Evolutionary conservation across 2,113 vertebrate species (phyloP).

Genomic region (Phrynocephalus versicolor): DNA sequence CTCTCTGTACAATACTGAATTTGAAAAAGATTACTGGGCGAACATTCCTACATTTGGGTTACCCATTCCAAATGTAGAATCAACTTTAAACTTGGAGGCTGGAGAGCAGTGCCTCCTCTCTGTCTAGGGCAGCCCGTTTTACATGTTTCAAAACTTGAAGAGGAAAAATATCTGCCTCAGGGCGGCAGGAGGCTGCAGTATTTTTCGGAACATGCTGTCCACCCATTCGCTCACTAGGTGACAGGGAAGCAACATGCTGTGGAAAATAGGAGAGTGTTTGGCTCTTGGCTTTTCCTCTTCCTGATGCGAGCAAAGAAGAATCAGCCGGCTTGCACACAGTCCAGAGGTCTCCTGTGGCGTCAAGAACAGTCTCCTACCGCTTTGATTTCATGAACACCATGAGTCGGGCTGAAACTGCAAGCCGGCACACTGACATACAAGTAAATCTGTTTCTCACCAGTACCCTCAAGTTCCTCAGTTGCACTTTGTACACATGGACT

Average conservation of each 20-base stretch:
- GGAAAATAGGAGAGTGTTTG: neutral
- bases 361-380: neutral
- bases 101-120: neutral
- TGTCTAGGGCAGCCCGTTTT: neutral
- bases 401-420: neutral
- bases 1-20: neutral
- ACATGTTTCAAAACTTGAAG: conserved; percentile 6
- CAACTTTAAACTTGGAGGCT: neutral
- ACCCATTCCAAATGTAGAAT: neutral
- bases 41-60: neutral
- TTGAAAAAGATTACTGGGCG: neutral
- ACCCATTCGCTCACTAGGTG: neutral
- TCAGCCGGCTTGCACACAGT: neutral
- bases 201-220: conserved; percentile 12
- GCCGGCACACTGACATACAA: neutral
- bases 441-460: neutral
- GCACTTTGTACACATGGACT: neutral
- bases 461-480: neutral
- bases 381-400: neutral
- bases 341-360: neutral
- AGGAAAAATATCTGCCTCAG: neutral
- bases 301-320: neutral
- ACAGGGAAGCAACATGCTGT: neutral
- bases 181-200: neutral
- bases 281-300: neutral